Evolutionary conservation across 2,113 vertebrate genomes (phyloP).

Genomic region (Otus sunia): DNA sequence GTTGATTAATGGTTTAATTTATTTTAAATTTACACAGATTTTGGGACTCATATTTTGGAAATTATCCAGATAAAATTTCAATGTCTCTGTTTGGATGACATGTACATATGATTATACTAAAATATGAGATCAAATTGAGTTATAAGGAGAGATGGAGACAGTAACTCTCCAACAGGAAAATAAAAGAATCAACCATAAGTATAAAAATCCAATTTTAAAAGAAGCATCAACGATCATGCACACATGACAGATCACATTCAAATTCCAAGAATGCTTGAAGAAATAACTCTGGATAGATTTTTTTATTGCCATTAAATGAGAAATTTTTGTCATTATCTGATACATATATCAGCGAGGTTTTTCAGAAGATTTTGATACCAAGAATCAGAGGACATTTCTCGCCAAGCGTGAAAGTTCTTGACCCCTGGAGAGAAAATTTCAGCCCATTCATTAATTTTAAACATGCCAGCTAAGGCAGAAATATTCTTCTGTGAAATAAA

Average conservation of each 20-base stretch:
- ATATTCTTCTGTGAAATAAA: not conserved
- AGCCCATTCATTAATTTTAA: not conserved
- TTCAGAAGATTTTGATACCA: not conserved
- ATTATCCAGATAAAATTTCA: not conserved
- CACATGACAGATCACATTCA: not conserved
- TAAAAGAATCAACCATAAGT: not conserved
- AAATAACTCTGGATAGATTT: not conserved
- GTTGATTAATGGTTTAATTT: not conserved
- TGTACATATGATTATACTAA: not conserved
- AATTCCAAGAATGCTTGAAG: not conserved
- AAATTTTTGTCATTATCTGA: not conserved
- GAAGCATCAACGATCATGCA: not conserved
- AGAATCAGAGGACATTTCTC: not conserved
- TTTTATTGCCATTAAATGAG: not conserved
- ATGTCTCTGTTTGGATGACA: not conserved
- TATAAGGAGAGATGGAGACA: not conserved
- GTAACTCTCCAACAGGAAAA: not conserved
- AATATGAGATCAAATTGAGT: not conserved
- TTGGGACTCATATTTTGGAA: not conserved
- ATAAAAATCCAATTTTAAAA: not conserved
- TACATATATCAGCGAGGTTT: not conserved
- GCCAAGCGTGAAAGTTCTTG: not conserved
- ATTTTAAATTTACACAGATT: not conserved
- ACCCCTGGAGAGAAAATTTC: not conserved
- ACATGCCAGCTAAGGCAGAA: not conserved